These are phyloP conservation scores for Agonopterix heracliana DNA, from an alignment of 2,888 invertebrate genomes.

Conservation along the genomic window DNA sequence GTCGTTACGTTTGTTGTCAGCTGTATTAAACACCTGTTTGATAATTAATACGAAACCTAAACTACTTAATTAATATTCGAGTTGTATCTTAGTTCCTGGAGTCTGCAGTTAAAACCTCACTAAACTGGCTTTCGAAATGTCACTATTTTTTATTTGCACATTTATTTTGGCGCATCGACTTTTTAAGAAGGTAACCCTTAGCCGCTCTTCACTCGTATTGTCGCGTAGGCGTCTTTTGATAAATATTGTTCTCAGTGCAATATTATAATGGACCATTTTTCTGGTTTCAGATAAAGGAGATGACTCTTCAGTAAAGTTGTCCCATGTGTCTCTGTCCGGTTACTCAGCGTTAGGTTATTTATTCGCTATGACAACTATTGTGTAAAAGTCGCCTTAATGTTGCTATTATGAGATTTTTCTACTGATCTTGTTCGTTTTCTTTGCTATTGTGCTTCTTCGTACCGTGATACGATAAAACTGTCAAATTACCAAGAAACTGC, in stretches of 20 bases:
- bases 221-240: constrained; percentile 29
- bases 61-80: too few relatives aligned
- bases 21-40: too few relatives aligned
- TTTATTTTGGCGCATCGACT: too few relatives aligned
- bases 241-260: constrained; percentile 32
- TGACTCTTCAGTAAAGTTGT: constrained; percentile 34
- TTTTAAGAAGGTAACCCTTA: too few relatives aligned
- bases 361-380: constrained; percentile 56
- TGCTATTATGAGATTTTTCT: constrained; percentile 36
- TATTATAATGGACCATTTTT: constrained; percentile 46
- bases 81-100: too few relatives aligned
- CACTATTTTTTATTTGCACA: too few relatives aligned
- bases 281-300: constrained; percentile 31
- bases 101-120: too few relatives aligned
- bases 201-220: constrained; percentile 14
- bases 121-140: too few relatives aligned
- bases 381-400: constrained; percentile 32
- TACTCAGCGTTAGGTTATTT: constrained; percentile 51
- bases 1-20: too few relatives aligned
- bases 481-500: too few relatives aligned
- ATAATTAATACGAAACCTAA: too few relatives aligned
- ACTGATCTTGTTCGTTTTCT: constrained; percentile 38
- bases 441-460: constrained; percentile 29
- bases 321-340: constrained; percentile 50
- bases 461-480: too few relatives aligned